phyloP scores from a whole-genome alignment of 2,113 vertebrate genomes.

The Setophaga petechia region DNA sequence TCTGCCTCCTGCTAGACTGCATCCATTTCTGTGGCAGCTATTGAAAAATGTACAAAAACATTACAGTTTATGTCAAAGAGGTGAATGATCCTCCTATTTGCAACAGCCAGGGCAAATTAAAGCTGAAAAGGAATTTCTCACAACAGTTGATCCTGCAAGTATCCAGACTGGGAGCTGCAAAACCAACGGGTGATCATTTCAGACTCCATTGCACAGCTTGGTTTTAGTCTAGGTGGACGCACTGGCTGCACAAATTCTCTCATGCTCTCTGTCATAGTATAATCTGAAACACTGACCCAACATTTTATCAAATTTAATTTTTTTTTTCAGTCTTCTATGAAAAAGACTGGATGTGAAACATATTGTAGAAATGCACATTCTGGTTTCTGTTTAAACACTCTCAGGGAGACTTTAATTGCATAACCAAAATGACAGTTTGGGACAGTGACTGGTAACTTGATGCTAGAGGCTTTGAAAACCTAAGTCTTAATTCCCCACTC shows the following conservation, averaged over 20 bases:
- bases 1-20: not conserved
- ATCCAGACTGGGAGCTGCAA: not conserved
- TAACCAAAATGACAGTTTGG: conserved; percentile 19
- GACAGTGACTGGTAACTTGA: conserved; percentile 40
- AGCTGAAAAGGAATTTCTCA: not conserved
- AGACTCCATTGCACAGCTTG: not conserved
- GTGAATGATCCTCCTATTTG: conserved; percentile 22
- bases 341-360: not conserved
- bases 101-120: not conserved
- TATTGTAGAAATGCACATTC: not conserved
- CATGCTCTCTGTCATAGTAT: not conserved
- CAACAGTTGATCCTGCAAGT: not conserved
- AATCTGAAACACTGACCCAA: not conserved
- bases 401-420: not conserved
- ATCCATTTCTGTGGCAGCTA: not conserved
- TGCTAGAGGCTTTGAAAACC: conserved; percentile 3
- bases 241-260: not conserved
- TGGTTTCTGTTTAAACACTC: not conserved
- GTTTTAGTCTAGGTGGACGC: not conserved
- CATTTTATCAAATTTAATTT: not conserved
- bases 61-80: conserved; percentile 13
- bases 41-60: not conserved
- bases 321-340: not conserved
- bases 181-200: not conserved
- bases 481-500: not conserved